phyloP scores from a whole-genome alignment of 2,113 vertebrate species.

The Mastomys natalensis region DNA sequence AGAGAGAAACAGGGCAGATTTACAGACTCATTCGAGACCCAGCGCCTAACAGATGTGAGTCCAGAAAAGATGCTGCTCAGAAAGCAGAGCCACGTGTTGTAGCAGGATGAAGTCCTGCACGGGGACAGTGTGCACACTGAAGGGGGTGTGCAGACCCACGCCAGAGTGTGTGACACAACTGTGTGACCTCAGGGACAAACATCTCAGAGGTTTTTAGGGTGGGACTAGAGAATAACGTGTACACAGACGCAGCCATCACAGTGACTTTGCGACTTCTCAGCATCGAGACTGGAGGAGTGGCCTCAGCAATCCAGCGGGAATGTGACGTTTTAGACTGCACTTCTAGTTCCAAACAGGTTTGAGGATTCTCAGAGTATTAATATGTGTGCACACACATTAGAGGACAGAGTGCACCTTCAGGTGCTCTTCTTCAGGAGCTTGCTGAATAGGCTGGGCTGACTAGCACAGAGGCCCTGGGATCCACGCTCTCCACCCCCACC shows the following conservation, averaged over 20 bases:
- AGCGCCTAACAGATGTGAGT: background rate
- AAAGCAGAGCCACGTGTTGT: background rate
- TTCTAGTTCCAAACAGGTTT: background rate
- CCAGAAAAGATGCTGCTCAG: background rate
- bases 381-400: background rate
- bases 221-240: background rate
- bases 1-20: background rate
- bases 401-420: background rate
- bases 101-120: too few species aligned
- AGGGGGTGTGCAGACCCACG: background rate
- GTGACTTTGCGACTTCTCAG: background rate
- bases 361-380: background rate
- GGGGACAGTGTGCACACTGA: fast-evolving
- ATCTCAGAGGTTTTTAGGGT: background rate
- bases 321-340: background rate
- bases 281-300: background rate
- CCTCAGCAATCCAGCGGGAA: background rate
- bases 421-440: background rate
- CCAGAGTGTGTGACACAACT: fast-evolving
- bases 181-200: too few species aligned
- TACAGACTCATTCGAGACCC: background rate
- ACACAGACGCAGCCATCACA: background rate
- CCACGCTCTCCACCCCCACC: background rate
- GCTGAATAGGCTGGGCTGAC: background rate
- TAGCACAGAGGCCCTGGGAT: background rate